phyloP scores from a whole-genome alignment of 2,113 vertebrate genomes.

The Tachysurus fulvidraco region DNA sequence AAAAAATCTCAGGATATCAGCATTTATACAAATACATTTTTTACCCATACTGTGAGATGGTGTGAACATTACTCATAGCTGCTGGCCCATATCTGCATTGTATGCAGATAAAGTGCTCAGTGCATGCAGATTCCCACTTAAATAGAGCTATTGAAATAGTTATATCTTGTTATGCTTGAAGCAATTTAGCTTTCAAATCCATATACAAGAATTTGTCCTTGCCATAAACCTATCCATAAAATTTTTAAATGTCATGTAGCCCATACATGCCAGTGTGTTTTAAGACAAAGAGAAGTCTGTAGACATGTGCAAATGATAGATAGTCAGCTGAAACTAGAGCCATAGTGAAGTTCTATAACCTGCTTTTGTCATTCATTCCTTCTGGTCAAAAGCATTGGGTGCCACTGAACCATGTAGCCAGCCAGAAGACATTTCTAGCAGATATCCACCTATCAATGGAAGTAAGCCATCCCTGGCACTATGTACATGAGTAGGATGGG shows the following conservation, averaged over 20 bases:
- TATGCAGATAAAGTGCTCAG: too few relatives aligned
- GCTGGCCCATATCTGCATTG: too few relatives aligned
- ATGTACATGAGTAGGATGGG: neutral
- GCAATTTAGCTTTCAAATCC: neutral
- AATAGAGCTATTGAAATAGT: neutral
- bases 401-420: constrained; percentile 16
- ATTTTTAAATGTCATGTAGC: constrained; percentile 15
- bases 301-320: too few relatives aligned
- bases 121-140: too few relatives aligned
- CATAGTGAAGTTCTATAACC: constrained; percentile 40
- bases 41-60: too few relatives aligned
- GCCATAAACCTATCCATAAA: neutral
- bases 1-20: too few relatives aligned
- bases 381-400: constrained; percentile 20
- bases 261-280: too few relatives aligned
- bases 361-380: constrained; percentile 11
- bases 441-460: constrained; percentile 53
- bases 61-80: too few relatives aligned
- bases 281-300: too few relatives aligned
- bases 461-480: constrained; percentile 37
- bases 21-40: too few relatives aligned
- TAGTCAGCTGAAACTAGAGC: too few relatives aligned
- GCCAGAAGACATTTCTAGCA: constrained; percentile 54
- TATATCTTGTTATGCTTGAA: neutral
- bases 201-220: neutral